A percentile compares a stretch with the other conserved stretches of the same genome.
These are phyloP conservation scores for Spilarctia lutea DNA, from an alignment of 2,888 invertebrate genomes.

Conservation along the genomic window DNA sequence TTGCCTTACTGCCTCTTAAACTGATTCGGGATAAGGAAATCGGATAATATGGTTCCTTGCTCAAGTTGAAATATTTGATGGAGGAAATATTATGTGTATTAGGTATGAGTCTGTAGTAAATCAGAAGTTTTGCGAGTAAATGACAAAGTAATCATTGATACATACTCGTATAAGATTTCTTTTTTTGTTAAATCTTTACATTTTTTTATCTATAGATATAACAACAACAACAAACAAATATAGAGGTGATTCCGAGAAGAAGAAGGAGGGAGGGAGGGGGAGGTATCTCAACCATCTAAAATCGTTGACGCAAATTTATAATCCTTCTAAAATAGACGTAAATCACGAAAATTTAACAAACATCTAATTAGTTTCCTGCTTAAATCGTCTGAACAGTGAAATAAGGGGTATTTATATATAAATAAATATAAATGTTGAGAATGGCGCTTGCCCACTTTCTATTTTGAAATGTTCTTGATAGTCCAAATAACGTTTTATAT, in stretches of 20 bases:
- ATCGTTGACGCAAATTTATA: background rate
- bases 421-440: background rate
- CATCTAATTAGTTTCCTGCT: background rate
- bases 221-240: too few species aligned
- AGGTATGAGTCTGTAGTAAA: conserved; percentile 9
- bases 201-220: background rate
- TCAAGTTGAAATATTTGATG: conserved; percentile 28
- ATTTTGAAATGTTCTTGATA: background rate
- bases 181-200: background rate
- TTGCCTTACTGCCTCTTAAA: conserved; percentile 25
- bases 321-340: background rate
- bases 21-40: conserved; percentile 32
- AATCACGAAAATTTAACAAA: background rate
- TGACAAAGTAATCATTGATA: conserved; percentile 1
- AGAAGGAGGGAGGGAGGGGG: too few species aligned
- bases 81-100: conserved; percentile 24
- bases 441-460: background rate
- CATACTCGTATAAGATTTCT: background rate
- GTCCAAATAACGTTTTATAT: background rate
- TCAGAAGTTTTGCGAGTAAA: background rate
- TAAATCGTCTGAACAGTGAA: background rate
- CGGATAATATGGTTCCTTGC: conserved; percentile 25
- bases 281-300: background rate
- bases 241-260: background rate
- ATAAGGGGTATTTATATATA: background rate